Percentiles rank a stretch among this genome's conserved stretches.
Conservation (phyloP, 2,797 vertebrate genomes). For the Chelon labrosus region DNA sequence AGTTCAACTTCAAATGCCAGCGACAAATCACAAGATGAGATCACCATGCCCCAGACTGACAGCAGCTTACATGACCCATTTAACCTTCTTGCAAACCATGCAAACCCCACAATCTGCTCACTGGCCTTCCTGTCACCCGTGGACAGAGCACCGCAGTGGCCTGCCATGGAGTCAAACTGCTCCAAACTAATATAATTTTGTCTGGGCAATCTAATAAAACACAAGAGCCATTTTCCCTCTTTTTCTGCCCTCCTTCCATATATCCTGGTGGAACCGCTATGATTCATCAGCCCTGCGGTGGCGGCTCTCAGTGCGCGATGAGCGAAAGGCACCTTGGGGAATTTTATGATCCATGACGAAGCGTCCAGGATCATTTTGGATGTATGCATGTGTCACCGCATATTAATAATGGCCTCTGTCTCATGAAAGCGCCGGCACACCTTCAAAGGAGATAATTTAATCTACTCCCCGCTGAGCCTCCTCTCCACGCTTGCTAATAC, state of each 20-base stretch:
- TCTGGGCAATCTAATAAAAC: slow-evolving; percentile 80
- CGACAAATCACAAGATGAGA: slow-evolving; percentile 58
- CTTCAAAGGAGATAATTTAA: slow-evolving; percentile 82
- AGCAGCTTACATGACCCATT: slow-evolving; percentile 54
- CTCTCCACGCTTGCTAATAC: slow-evolving; percentile 63
- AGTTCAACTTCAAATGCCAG: slow-evolving; percentile 37
- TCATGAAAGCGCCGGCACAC: slow-evolving; percentile 74
- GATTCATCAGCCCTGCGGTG: slow-evolving; percentile 75
- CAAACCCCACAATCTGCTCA: slow-evolving; percentile 66
- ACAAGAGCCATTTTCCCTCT: slow-evolving; percentile 52
- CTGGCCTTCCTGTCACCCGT: slow-evolving; percentile 68
- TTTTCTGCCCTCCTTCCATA: slow-evolving; percentile 59
- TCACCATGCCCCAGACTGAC: slow-evolving; percentile 30
- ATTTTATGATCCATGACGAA: slow-evolving; percentile 86
- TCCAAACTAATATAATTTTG: slow-evolving; percentile 77
- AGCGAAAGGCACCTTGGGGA: slow-evolving; percentile 87
- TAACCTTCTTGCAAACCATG: slow-evolving; percentile 62
- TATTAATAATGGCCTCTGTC: slow-evolving; percentile 85
- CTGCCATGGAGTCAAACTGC: slow-evolving; percentile 57
- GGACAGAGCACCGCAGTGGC: slow-evolving; percentile 41
- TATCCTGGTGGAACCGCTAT: slow-evolving; percentile 62
- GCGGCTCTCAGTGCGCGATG: slow-evolving; percentile 74
- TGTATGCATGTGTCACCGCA: slow-evolving; percentile 85
- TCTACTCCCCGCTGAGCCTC: slow-evolving; percentile 74
- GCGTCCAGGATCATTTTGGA: slow-evolving; percentile 81